Conservation (phyloP, 2,113 vertebrate species). For the Aegotheles bennettii region DNA sequence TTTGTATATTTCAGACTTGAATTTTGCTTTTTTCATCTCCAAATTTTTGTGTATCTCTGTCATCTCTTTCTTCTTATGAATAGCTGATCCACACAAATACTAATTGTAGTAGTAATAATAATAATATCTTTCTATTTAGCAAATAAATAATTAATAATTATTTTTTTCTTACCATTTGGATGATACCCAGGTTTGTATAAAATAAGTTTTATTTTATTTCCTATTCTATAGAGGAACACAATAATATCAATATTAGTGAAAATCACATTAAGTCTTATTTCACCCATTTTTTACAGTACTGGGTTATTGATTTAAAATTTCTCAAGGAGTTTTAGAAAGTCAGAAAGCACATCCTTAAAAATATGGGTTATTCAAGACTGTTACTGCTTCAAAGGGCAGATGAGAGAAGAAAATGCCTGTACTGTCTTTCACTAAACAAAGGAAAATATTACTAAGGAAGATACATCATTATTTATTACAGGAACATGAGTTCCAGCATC, state of each 20-base stretch:
- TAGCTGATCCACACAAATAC: neutral
- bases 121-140: neutral
- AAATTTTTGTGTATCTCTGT: neutral
- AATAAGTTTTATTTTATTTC: neutral
- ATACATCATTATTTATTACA: neutral
- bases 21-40: neutral
- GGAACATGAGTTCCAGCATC: neutral
- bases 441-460: neutral
- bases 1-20: neutral
- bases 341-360: neutral
- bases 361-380: neutral
- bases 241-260: neutral
- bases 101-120: neutral
- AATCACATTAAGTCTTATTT: neutral
- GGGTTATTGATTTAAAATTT: conserved; percentile 17
- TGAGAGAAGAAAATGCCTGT: neutral
- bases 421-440: neutral
- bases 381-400: neutral
- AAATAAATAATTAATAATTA: neutral
- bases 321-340: neutral
- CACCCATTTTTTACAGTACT: neutral
- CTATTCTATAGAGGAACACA: neutral
- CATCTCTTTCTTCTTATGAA: neutral
- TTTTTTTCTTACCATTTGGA: neutral
- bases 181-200: neutral